Base-by-base conservation (phyloP, 2,797 vertebrate species). In the Perodicticus potto region DNA sequence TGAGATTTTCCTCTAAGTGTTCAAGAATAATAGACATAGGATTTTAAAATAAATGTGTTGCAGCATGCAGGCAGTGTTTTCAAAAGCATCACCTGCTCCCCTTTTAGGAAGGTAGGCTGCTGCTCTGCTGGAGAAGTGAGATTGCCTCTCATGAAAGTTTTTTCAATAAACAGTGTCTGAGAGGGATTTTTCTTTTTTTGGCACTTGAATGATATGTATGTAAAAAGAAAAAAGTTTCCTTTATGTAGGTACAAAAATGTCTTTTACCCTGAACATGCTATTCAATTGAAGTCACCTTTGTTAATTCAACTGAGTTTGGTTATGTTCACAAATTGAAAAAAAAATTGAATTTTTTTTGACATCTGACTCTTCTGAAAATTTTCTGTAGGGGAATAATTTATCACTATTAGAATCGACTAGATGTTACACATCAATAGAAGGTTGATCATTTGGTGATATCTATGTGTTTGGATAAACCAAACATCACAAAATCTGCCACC, bases 11-110 rank as follows among this genome's bases (percentile, higher is more conserved):
- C 70, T 82, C 86, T 7, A 80, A 85, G 90, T 67, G 74, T 67
- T 96, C 61, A 81, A 80, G 95, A 96, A 97, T 59, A 98, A 97
- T 91, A 80, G 84, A 95, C 85, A 83, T 32, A 69, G 27, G 53
- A 78, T 95, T 97, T 97, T 97, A 86, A 97, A 98, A 96, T 93
- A 97, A 96, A 45, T 63, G 78, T 84, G 90, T 86, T 95, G 59
- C 91, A 92, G 96, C 70, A 90, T 14, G 87, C 95, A 55, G 87
- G 82, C 83, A 92, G 92, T 72, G 69, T 92, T 96, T 94, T 97
- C 91, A 93, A 95, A 97, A 96, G 90, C 78, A 93, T 96, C 61
- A 55, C 78, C 69, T 74, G 93, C 76, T 67, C 74, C 92, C 63
- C 94, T 95, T 96, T 96, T 86, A 89, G 90, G 91, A 82, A 96